Conservation (phyloP, 2,113 vertebrate genomes). For the Eolophus roseicapilla region DNA sequence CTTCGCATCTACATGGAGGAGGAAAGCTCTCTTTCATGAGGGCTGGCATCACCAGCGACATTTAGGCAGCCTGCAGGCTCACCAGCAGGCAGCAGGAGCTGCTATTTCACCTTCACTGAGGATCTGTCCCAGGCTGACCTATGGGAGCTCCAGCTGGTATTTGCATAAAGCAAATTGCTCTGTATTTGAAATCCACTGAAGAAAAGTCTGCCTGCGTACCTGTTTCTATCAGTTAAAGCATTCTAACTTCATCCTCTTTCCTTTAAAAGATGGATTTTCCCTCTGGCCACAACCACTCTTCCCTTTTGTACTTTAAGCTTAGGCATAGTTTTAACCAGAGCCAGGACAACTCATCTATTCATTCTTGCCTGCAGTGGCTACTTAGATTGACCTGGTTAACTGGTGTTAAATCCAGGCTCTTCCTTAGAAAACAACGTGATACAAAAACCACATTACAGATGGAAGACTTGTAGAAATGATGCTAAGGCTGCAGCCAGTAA, state of each 20-base stretch:
- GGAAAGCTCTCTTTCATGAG: not conserved
- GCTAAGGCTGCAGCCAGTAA: not conserved
- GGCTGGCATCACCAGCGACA: not conserved
- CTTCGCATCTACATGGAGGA: rapidly evolving
- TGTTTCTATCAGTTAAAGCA: not conserved
- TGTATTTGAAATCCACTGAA: not conserved
- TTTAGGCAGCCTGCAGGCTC: not conserved
- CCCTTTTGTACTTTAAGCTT: not conserved
- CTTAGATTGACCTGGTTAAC: not conserved
- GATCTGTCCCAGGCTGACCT: not conserved
- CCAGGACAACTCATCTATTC: not conserved
- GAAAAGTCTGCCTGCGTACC: rapidly evolving
- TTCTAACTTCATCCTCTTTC: not conserved
- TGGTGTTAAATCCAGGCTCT: not conserved
- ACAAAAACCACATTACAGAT: not conserved
- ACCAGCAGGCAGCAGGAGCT: not conserved
- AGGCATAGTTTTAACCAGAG: not conserved
- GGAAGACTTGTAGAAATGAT: not conserved
- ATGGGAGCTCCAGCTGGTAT: rapidly evolving
- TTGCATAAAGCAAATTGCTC: not conserved
- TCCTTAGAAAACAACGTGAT: not conserved
- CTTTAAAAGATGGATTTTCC: not conserved
- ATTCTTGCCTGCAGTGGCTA: not conserved
- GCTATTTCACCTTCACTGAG: not conserved
- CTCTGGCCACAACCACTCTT: not conserved